Percentiles rank a stretch among this genome's conserved stretches.
Conservation (phyloP, 1,140 invertebrate species). For the Helicorthomorpha holstii region DNA sequence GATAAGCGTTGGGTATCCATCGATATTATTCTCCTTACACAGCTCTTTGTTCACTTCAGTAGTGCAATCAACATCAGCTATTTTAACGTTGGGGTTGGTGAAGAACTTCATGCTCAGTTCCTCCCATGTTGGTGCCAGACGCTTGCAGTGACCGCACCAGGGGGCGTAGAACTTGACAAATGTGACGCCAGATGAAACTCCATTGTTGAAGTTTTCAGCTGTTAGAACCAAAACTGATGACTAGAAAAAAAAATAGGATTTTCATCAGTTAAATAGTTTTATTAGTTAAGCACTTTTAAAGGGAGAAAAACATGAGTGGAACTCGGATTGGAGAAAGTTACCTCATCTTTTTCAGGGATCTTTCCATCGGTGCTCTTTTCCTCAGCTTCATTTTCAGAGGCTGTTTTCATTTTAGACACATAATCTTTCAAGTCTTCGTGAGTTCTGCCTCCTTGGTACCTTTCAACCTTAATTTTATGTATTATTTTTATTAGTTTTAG, state of each 20-base stretch:
- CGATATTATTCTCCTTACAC: conserved; percentile 45
- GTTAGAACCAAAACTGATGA: conserved; percentile 27
- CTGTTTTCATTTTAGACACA: conserved; percentile 36
- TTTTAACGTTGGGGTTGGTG: conserved; percentile 32
- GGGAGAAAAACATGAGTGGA: no score
- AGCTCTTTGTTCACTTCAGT: conserved; percentile 34
- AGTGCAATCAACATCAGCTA: conserved; percentile 54
- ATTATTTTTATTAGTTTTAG: no score
- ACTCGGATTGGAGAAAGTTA: no score
- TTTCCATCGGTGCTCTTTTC: conserved; percentile 10
- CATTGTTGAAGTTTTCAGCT: conserved; percentile 20
- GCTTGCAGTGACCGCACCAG: conserved; percentile 57
- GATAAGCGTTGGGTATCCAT: conserved; percentile 47
- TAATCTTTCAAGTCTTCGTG: conserved; percentile 44
- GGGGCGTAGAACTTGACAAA: conserved; percentile 65
- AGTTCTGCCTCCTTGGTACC: conserved; percentile 47
- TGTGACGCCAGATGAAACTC: conserved; percentile 34
- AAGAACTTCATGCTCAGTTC: conserved; percentile 45
- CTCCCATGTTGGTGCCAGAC: conserved; percentile 49
- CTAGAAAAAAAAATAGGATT: conserved; percentile 14
- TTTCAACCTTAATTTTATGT: no score
- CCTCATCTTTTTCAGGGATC: conserved; percentile 9
- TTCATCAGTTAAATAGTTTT: conserved; percentile 7
- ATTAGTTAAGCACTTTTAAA: no score
- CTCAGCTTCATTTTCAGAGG: conserved; percentile 10